phyloP scores from a whole-genome alignment of 2,797 vertebrate species.

The Lutjanus argentimaculatus region DNA sequence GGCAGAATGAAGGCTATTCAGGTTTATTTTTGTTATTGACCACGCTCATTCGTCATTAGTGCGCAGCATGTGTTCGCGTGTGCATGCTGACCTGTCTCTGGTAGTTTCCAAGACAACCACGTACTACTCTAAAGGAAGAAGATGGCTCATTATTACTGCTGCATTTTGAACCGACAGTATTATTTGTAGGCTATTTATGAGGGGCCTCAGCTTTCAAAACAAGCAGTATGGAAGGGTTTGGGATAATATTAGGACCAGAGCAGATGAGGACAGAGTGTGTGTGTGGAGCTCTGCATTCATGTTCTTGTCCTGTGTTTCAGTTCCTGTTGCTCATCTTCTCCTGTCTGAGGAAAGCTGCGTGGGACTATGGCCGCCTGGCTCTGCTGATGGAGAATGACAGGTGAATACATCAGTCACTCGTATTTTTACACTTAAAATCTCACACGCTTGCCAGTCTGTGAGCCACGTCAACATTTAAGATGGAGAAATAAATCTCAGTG shows the following conservation, averaged over 20 bases:
- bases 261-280: not conserved
- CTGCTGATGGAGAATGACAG: constrained; percentile 98
- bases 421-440: constrained; percentile 1
- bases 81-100: constrained; percentile 76
- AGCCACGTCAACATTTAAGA: constrained; percentile 57
- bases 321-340: constrained; percentile 93
- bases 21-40: constrained; percentile 54
- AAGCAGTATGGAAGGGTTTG: not conserved
- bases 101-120: constrained; percentile 88
- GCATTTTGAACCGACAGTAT: constrained; percentile 38
- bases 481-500: constrained; percentile 47
- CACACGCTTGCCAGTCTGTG: constrained; percentile 7
- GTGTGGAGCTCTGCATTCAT: constrained; percentile 32
- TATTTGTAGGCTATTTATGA: constrained; percentile 10
- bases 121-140: constrained; percentile 69
- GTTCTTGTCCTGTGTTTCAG: constrained; percentile 78
- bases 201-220: constrained; percentile 17
- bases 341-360: constrained; percentile 96
- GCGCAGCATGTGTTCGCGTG: constrained; percentile 50
- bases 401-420: constrained; percentile 51
- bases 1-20: constrained; percentile 33
- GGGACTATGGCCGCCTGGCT: constrained; percentile 97
- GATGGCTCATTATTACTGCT: constrained; percentile 63
- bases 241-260: not conserved
- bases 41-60: constrained; percentile 58